phyloP scores from a whole-genome alignment of 2,888 invertebrate genomes.

The Polymixis lichenea region DNA sequence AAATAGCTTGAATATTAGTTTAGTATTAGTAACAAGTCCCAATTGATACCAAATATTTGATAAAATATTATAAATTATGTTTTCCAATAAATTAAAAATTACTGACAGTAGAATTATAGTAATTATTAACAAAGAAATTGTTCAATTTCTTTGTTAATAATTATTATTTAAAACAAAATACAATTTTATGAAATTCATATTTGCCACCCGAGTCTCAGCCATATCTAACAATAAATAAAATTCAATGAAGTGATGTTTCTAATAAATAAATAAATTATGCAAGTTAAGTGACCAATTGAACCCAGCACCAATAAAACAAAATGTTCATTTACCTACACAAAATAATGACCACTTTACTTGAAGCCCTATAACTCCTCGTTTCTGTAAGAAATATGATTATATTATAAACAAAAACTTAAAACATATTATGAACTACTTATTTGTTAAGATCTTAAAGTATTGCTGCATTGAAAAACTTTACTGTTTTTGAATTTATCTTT shows the following conservation, averaged over 20 bases:
- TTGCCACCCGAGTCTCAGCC: not conserved
- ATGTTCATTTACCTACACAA: constrained; percentile 78
- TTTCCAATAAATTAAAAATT: not conserved
- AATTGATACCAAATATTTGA: constrained; percentile 6
- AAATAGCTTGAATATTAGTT: not conserved
- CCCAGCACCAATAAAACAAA: constrained; percentile 76
- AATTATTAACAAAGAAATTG: no score
- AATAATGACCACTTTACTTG: constrained; percentile 66
- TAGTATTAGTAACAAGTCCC: not conserved
- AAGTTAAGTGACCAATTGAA: not conserved
- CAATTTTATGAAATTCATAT: not conserved
- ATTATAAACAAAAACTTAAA: constrained; percentile 56
- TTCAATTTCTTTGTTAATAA: not conserved
- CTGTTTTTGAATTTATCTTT: not conserved
- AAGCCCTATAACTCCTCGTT: constrained; percentile 82
- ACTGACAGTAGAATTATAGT: no score
- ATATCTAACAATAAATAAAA: not conserved
- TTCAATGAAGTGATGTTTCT: not conserved
- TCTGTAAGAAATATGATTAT: constrained; percentile 81
- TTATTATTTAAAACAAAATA: no score
- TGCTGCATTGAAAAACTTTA: not conserved
- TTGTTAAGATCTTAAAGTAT: no score
- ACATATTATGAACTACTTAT: constrained; percentile 22
- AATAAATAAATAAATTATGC: constrained; percentile 20
- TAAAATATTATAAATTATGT: not conserved